phyloP scores from a whole-genome alignment of 2,888 invertebrate genomes.

The Ferdinandea cuprea region DNA sequence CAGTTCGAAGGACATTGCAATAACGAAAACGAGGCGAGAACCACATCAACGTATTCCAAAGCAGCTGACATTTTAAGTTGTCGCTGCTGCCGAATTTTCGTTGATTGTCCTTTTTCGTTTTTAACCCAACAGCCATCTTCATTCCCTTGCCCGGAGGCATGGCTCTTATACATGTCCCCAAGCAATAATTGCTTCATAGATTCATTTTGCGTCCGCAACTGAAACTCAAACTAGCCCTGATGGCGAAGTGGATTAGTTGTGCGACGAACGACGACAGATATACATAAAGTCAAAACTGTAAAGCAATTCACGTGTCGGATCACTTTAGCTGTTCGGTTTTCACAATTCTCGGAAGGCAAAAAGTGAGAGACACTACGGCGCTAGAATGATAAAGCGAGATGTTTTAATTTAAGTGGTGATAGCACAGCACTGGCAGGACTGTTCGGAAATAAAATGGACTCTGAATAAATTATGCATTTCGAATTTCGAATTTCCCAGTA shows the following conservation, averaged over 20 bases:
- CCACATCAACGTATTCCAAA: constrained; percentile 1
- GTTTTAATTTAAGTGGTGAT: constrained; percentile 22
- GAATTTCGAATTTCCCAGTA: constrained; percentile 50
- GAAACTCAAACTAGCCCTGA: not conserved
- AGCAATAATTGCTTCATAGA: constrained; percentile 54
- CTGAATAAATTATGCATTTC: constrained; percentile 69
- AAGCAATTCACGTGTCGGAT: constrained; percentile 3
- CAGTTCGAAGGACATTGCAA: constrained; percentile 16
- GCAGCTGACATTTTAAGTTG: constrained; percentile 52
- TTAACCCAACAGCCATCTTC: not conserved
- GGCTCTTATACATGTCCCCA: not conserved
- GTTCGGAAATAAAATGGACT: constrained; percentile 53
- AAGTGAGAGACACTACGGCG: not conserved
- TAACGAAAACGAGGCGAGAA: not conserved
- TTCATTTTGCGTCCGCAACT: constrained; percentile 26
- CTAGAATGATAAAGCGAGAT: not conserved
- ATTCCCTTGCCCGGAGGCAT: no score
- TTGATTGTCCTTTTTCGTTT: constrained; percentile 33
- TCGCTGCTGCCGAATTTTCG: constrained; percentile 36
- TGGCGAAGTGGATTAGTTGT: not conserved
- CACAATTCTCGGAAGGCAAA: not conserved
- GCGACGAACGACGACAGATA: not conserved
- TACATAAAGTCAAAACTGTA: constrained; percentile 5
- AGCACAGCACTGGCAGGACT: not conserved
- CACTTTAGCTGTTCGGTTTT: constrained; percentile 1